Evolutionary conservation across 2,888 invertebrate species (phyloP).

Genomic region (Hyppa rectilinea): DNA sequence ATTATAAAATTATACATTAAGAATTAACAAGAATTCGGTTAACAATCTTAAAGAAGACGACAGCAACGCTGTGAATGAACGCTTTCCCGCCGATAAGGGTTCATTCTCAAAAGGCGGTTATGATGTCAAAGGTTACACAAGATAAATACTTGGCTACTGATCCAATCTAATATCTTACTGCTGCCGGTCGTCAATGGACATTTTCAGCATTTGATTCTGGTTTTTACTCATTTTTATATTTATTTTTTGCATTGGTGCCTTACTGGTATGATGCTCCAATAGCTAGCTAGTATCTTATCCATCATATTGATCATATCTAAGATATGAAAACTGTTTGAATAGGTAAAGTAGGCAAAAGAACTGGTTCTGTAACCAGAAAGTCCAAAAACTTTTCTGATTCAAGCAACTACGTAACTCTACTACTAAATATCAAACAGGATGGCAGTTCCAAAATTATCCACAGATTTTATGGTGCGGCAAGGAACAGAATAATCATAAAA

Average conservation of each 20-base stretch:
- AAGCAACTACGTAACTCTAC: neutral
- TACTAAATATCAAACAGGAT: slow-evolving; percentile 56
- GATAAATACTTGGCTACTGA: slow-evolving; percentile 77
- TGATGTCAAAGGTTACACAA: slow-evolving; percentile 82
- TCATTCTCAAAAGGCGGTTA: slow-evolving; percentile 84
- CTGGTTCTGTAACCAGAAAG: neutral
- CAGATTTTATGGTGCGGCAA: slow-evolving; percentile 45
- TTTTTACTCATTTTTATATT: slow-evolving; percentile 13
- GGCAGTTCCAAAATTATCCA: slow-evolving; percentile 59
- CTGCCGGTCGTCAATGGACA: slow-evolving; percentile 42
- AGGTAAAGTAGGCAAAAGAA: neutral
- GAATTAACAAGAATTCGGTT: slow-evolving; percentile 43
- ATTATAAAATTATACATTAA: slow-evolving; percentile 14
- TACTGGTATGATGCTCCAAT: too few species aligned
- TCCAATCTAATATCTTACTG: slow-evolving; percentile 60
- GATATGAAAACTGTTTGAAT: neutral
- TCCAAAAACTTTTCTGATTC: slow-evolving; percentile 4
- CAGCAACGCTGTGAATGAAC: slow-evolving; percentile 82
- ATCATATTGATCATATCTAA: too few species aligned
- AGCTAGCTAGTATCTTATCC: too few species aligned
- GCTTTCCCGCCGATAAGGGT: slow-evolving; percentile 82
- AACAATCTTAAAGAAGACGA: slow-evolving; percentile 59
- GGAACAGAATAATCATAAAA: slow-evolving; percentile 66
- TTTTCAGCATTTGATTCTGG: slow-evolving; percentile 23
- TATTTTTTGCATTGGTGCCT: too few species aligned